Percentiles rank a stretch among this genome's conserved stretches.
Conservation (phyloP, 2,797 vertebrate species). For the Amphiprion clarkii region DNA sequence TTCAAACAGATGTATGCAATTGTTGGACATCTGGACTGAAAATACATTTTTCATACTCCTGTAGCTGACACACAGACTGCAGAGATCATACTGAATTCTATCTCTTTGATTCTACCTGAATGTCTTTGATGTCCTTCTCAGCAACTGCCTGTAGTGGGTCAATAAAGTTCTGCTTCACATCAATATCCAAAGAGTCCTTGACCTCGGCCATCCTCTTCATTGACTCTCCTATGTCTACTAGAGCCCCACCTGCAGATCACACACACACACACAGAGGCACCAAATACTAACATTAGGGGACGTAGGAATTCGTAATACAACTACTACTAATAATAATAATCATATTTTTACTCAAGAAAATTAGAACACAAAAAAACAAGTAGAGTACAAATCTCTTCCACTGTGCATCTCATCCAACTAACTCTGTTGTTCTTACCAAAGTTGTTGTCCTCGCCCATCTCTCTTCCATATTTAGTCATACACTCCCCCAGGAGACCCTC, state of each 20-base stretch:
- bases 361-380: slow-evolving; percentile 1
- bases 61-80: not conserved
- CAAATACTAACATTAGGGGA: slow-evolving; percentile 12
- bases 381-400: not conserved
- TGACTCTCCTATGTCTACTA: slow-evolving; percentile 92
- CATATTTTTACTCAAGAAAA: not conserved
- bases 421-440: slow-evolving; percentile 87
- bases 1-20: not conserved
- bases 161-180: slow-evolving; percentile 98
- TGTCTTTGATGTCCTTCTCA: slow-evolving; percentile 97
- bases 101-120: slow-evolving; percentile 88
- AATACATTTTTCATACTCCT: slow-evolving; percentile 1
- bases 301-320: not conserved
- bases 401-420: not conserved
- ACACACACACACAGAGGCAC: not conserved
- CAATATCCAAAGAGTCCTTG: slow-evolving; percentile 96
- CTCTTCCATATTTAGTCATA: slow-evolving; percentile 93
- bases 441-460: slow-evolving; percentile 93
- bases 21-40: not conserved
- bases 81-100: not conserved
- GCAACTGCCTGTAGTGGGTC: slow-evolving; percentile 95
- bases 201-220: slow-evolving; percentile 95
- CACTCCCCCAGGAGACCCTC: slow-evolving; percentile 95
- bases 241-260: slow-evolving; percentile 86
- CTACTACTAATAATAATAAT: not conserved